These are phyloP conservation scores for Zosterops pallidus DNA, from an alignment of 2,113 vertebrate species.

Conservation along the genomic window DNA sequence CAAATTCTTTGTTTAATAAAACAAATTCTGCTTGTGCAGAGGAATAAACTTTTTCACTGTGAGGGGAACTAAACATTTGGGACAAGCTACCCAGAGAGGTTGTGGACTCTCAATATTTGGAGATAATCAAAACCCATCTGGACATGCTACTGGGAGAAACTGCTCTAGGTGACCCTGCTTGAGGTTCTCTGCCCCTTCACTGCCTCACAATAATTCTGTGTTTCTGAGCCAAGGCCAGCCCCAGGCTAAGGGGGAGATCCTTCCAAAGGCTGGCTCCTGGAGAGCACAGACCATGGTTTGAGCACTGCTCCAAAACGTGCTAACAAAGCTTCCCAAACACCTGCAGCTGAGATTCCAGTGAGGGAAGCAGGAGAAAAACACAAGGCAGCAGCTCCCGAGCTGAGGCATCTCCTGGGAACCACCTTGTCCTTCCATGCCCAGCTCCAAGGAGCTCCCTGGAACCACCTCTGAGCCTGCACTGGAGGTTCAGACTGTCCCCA, in stretches of 20 bases:
- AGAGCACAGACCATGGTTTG: fast-evolving
- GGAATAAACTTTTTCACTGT: background rate
- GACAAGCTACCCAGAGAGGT: background rate
- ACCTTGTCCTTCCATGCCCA: background rate
- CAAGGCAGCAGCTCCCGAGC: fast-evolving
- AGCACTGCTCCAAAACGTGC: fast-evolving
- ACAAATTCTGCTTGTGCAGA: background rate
- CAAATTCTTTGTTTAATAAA: background rate
- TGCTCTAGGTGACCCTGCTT: background rate
- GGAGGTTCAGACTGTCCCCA: fast-evolving
- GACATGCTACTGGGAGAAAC: background rate
- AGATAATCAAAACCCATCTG: background rate
- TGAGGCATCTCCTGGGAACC: background rate
- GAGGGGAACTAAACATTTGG: background rate
- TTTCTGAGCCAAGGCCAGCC: background rate
- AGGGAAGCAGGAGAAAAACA: background rate
- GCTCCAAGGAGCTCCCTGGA: background rate
- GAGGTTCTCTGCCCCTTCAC: background rate
- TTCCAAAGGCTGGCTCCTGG: background rate
- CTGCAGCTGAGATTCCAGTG: background rate
- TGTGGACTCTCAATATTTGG: background rate
- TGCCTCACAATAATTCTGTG: background rate
- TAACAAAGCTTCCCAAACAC: background rate
- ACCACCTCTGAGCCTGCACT: background rate
- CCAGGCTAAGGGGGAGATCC: background rate